These are phyloP conservation scores for Drepana arcuata DNA, from an alignment of 1,140 invertebrate genomes.

Conservation along the genomic window DNA sequence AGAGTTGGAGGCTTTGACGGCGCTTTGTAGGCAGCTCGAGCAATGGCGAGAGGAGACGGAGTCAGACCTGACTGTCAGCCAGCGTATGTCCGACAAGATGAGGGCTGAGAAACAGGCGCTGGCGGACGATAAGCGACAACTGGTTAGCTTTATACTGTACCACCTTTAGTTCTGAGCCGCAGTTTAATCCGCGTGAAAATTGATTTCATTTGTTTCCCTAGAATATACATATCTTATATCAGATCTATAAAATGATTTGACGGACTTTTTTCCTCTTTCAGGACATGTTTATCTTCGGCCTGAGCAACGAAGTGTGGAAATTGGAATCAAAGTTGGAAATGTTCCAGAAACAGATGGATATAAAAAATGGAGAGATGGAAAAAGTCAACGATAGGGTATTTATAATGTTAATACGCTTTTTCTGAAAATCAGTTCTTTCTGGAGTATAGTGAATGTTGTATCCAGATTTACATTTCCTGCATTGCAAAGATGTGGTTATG, in stretches of 20 bases:
- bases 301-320: slow-evolving; percentile 72
- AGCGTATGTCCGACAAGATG: slow-evolving; percentile 73
- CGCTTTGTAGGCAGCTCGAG: slow-evolving; percentile 65
- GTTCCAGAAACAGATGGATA: slow-evolving; percentile 69
- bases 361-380: slow-evolving; percentile 72
- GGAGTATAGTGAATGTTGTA: too few relatives aligned
- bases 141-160: too few relatives aligned
- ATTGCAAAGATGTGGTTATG: too few relatives aligned
- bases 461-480: too few relatives aligned
- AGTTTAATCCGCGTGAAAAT: too few relatives aligned
- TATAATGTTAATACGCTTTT: too few relatives aligned
- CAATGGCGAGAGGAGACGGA: slow-evolving; percentile 71
- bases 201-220: too few relatives aligned
- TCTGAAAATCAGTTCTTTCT: too few relatives aligned
- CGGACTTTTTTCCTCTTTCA: slow-evolving; percentile 22
- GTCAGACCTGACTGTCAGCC: slow-evolving; percentile 68
- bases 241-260: too few relatives aligned
- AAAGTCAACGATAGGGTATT: slow-evolving; percentile 63
- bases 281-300: slow-evolving; percentile 71
- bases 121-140: slow-evolving; percentile 68
- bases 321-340: slow-evolving; percentile 68
- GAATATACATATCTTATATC: too few relatives aligned
- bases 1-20: slow-evolving; percentile 68
- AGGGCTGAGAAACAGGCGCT: slow-evolving; percentile 62
- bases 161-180: too few relatives aligned